Evolutionary conservation across 2,888 invertebrate species (phyloP).

Genomic region (Netelia melanura): DNA sequence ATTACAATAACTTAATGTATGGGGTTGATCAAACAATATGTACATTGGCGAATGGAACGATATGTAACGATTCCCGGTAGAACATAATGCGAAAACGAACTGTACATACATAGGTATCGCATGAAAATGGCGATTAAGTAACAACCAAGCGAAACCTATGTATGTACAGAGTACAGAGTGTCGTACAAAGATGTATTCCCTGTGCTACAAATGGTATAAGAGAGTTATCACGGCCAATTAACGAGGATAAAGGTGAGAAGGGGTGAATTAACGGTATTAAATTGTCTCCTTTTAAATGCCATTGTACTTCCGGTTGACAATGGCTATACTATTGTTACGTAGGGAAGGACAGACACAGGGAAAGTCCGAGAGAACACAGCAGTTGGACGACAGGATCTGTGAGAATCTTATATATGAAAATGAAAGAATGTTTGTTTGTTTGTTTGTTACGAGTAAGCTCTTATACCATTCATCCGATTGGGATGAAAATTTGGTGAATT

Average conservation of each 20-base stretch:
- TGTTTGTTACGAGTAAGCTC: no score
- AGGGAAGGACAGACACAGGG: neutral
- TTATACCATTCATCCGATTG: no score
- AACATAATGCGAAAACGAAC: neutral
- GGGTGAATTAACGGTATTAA: constrained; percentile 54
- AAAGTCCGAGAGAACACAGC: neutral
- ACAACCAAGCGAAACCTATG: neutral
- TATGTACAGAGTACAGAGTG: constrained; percentile 4
- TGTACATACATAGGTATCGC: no score
- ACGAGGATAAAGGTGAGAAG: constrained; percentile 25
- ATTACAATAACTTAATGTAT: constrained; percentile 25
- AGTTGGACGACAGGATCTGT: neutral
- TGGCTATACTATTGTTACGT: constrained; percentile 6
- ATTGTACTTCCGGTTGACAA: constrained; percentile 36
- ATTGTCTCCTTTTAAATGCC: constrained; percentile 40
- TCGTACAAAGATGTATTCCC: constrained; percentile 9
- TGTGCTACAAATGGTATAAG: constrained; percentile 20
- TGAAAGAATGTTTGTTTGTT: no score
- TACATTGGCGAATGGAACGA: neutral
- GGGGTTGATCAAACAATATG: neutral
- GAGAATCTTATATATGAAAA: neutral
- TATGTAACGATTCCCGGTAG: neutral
- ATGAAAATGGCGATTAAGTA: neutral
- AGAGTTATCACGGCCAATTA: constrained; percentile 54
- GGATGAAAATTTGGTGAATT: no score